Evolutionary conservation across 2,113 vertebrate genomes (phyloP).

Genomic region (Forbesichthys papilliferus): DNA sequence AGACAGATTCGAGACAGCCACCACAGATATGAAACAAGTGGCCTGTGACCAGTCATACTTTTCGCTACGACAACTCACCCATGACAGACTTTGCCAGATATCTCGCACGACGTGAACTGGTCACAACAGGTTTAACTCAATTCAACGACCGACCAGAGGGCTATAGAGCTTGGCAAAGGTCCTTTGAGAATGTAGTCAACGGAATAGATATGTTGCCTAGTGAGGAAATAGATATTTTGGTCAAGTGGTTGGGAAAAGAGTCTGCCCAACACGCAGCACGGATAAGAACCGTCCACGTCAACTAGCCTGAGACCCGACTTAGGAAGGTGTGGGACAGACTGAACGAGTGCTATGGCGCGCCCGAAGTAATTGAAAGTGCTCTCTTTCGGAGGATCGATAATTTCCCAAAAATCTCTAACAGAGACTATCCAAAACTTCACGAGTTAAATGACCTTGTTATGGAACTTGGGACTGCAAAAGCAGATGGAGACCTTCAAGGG

Average conservation of each 20-base stretch:
- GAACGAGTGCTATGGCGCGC: neutral
- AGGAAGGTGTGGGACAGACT: no score
- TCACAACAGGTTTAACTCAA: no score
- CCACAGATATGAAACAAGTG: no score
- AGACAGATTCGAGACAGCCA: no score
- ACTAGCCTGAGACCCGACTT: slow-evolving; percentile 9
- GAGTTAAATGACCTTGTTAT: slow-evolving; percentile 25
- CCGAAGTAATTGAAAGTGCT: slow-evolving; percentile 24
- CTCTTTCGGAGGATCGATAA: slow-evolving; percentile 21
- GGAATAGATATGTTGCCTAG: slow-evolving; percentile 20
- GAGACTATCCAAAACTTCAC: slow-evolving; percentile 2
- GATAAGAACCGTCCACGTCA: slow-evolving; percentile 38
- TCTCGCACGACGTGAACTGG: neutral
- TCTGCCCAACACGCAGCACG: slow-evolving; percentile 22
- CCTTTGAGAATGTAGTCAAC: neutral
- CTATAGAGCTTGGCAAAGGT: slow-evolving; percentile 2
- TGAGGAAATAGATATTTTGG: slow-evolving; percentile 28
- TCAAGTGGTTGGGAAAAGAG: slow-evolving; percentile 10
- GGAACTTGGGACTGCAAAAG: slow-evolving; percentile 16
- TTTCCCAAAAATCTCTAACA: no score
- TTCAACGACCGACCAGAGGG: no score
- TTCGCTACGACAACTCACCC: neutral
- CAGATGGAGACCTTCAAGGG: no score
- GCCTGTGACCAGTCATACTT: no score
- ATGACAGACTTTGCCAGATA: neutral